phyloP scores from a whole-genome alignment of 2,113 vertebrate genomes.

The Dermatemys mawii region DNA sequence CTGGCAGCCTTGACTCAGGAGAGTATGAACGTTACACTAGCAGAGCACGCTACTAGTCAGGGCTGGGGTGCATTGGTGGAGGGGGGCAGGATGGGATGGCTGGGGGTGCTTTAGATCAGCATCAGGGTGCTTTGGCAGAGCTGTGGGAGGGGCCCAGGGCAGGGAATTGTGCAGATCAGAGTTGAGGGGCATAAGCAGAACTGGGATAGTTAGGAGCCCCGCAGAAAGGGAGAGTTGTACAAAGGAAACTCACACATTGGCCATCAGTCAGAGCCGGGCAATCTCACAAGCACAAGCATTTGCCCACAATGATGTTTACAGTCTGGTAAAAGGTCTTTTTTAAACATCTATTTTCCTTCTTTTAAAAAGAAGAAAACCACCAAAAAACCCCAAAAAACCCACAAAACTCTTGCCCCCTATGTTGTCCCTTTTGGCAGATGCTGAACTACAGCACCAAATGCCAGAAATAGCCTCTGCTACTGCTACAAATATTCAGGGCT shows the following conservation, averaged over 20 bases:
- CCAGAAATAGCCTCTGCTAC: neutral
- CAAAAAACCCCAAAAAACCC: no score
- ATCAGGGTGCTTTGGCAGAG: neutral
- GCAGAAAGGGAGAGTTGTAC: neutral
- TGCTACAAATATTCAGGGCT: neutral
- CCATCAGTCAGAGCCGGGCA: no score
- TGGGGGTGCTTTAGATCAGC: no score
- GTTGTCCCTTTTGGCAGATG: neutral
- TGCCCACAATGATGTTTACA: neutral
- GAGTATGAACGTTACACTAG: accelerated
- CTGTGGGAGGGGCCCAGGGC: neutral
- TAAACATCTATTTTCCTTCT: neutral
- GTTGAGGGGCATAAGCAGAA: neutral
- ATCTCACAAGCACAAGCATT: neutral
- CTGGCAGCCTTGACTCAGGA: neutral
- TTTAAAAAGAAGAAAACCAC: no score
- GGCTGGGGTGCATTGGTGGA: neutral
- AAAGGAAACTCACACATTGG: neutral
- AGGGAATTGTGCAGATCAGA: neutral
- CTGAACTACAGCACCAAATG: accelerated
- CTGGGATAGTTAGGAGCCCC: neutral
- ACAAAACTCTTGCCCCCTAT: no score
- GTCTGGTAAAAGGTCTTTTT: neutral
- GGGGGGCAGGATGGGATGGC: neutral
- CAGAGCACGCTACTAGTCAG: neutral